These are phyloP conservation scores for Eciton burchellii DNA, from an alignment of 1,140 invertebrate genomes.

Conservation along the genomic window DNA sequence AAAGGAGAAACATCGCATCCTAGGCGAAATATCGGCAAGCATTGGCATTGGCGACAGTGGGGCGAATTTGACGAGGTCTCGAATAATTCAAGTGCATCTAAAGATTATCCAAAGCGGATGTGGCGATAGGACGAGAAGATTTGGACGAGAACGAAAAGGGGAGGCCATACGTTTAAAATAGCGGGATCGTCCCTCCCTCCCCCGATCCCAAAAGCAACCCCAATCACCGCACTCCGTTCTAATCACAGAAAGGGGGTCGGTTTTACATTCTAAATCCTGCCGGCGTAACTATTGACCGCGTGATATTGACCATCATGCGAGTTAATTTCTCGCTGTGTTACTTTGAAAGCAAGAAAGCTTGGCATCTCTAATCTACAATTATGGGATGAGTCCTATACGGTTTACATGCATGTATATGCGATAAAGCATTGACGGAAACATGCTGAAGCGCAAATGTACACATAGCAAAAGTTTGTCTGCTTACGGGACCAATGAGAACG, in stretches of 20 bases:
- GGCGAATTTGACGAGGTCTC: conserved; percentile 63
- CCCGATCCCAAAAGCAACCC: conserved; percentile 75
- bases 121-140: conserved; percentile 64
- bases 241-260: conserved; percentile 83
- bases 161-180: conserved; percentile 82
- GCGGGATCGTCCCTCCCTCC: conserved; percentile 70
- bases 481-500: conserved; percentile 46
- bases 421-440: neutral
- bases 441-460: neutral
- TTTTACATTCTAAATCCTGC: conserved; percentile 78
- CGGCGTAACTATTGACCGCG: conserved; percentile 36
- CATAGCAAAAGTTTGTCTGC: conserved; percentile 26
- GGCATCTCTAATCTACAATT: neutral
- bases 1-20: too few species aligned
- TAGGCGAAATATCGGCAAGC: too few species aligned
- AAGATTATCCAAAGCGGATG: conserved; percentile 78
- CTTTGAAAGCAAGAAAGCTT: neutral
- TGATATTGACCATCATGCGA: too few species aligned
- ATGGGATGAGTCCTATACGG: neutral
- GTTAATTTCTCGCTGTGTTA: conserved; percentile 24
- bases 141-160: conserved; percentile 65
- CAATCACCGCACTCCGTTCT: conserved; percentile 79
- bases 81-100: conserved; percentile 72
- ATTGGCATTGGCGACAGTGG: conserved; percentile 73
- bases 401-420: neutral